A percentile compares a stretch with the other conserved stretches of the same genome.
Evolutionary conservation across 37 sponge, comb jelly and placozoan species (phyloP).

Genomic region (Agelas oroides): DNA sequence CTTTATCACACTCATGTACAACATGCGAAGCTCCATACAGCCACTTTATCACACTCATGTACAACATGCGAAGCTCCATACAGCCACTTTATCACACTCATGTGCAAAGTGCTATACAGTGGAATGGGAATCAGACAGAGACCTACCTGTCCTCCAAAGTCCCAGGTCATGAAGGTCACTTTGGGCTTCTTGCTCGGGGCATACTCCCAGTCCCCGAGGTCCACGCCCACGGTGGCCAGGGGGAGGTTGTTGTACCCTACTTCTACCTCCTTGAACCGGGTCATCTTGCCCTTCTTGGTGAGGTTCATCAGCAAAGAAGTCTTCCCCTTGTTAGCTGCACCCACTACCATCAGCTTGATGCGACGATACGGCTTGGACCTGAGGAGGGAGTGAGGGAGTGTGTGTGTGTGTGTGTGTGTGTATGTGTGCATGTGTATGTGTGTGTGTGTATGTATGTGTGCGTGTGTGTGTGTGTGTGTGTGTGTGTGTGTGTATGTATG

Average conservation of each 20-base stretch:
- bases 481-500: no score
- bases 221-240: conserved; percentile 78
- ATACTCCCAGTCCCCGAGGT: conserved; percentile 84
- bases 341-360: conserved; percentile 86
- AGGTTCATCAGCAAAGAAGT: conserved; percentile 79
- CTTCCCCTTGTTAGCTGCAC: conserved; percentile 80
- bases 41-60: no score
- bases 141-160: conserved; percentile 92
- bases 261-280: conserved; percentile 53
- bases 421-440: no score
- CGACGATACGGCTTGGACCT: conserved; percentile 78
- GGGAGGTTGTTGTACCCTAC: conserved; percentile 42
- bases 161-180: conserved; percentile 91
- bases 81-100: no score
- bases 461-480: no score
- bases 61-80: no score
- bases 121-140: no score
- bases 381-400: not conserved
- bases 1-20: no score
- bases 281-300: conserved; percentile 55
- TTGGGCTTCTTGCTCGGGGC: conserved; percentile 33
- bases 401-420: not conserved
- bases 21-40: no score
- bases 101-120: no score
- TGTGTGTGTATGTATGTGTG: no score